phyloP scores from a whole-genome alignment of 2,888 invertebrate species.

The Brachycybe producta region DNA sequence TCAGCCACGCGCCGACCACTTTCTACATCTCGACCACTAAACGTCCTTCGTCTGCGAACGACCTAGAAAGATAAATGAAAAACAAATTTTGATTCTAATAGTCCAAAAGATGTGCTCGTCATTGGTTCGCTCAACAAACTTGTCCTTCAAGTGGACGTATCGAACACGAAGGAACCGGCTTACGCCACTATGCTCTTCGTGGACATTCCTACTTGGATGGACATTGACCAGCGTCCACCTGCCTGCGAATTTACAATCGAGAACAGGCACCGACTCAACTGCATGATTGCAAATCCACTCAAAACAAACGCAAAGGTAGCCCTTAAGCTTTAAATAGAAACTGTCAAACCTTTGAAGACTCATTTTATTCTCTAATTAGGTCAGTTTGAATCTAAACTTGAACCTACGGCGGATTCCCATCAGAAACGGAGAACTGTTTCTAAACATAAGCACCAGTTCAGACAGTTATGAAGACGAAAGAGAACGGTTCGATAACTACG shows the following conservation, averaged over 20 bases:
- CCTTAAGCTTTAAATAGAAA: background rate
- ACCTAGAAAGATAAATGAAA: no score
- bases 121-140: slow-evolving; percentile 10
- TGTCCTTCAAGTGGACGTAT: slow-evolving; percentile 1
- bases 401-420: slow-evolving; percentile 9
- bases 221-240: slow-evolving; percentile 7
- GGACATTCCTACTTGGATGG: slow-evolving; percentile 14
- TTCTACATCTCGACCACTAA: no score
- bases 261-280: background rate
- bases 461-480: slow-evolving; percentile 8
- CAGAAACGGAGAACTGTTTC: background rate
- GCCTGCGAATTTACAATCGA: slow-evolving; percentile 1
- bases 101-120: background rate
- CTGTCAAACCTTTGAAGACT: background rate
- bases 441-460: background rate
- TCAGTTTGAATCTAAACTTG: background rate
- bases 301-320: slow-evolving; percentile 1
- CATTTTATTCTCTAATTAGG: slow-evolving; percentile 5
- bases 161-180: slow-evolving; percentile 7
- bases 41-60: no score
- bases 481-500: background rate
- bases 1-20: background rate
- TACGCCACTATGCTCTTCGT: slow-evolving; percentile 6
- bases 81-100: background rate
- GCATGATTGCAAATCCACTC: slow-evolving; percentile 14